Evolutionary conservation across 2,113 vertebrate genomes (phyloP).

Genomic region (Rhipidura dahli): DNA sequence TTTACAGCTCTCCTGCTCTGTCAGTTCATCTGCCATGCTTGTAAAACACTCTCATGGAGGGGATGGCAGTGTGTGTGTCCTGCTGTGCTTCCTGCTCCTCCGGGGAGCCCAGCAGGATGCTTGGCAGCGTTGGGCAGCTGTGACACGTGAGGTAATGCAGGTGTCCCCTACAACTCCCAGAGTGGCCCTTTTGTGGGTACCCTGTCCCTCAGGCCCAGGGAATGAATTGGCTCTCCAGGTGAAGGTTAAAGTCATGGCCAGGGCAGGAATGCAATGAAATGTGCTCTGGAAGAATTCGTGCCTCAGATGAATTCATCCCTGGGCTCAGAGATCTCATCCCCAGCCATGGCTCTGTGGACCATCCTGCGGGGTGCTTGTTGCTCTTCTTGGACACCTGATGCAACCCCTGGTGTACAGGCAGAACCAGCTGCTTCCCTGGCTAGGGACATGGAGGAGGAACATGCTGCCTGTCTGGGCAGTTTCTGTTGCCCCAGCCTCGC

Average conservation of each 20-base stretch:
- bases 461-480: neutral
- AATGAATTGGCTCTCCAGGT: neutral
- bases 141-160: neutral
- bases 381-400: neutral
- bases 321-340: neutral
- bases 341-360: neutral
- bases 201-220: neutral
- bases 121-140: neutral
- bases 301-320: neutral
- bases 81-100: neutral
- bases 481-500: neutral
- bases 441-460: neutral
- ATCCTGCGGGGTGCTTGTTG: neutral
- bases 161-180: neutral
- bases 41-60: neutral
- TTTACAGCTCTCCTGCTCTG: constrained; percentile 32
- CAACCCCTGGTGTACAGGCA: neutral
- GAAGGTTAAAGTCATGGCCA: neutral
- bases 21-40: neutral
- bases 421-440: neutral
- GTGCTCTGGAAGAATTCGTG: neutral
- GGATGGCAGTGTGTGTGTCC: neutral
- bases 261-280: neutral
- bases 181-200: neutral
- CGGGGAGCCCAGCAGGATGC: neutral